Conservation (phyloP, 2,888 invertebrate genomes). For the Arge pagana region DNA sequence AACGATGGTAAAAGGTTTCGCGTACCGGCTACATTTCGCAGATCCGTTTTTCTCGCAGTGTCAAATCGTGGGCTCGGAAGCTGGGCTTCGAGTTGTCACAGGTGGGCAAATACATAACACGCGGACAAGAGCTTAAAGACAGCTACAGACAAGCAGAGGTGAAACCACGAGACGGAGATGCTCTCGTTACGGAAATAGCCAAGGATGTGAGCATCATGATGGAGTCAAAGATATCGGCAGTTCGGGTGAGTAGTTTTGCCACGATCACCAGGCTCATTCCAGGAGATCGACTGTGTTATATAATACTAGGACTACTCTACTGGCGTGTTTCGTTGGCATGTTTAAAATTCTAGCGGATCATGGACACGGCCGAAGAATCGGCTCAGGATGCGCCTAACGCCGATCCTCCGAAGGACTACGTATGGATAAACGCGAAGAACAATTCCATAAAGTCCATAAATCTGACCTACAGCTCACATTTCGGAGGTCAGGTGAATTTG, state of each 20-base stretch:
- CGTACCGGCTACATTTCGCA: too few relatives aligned
- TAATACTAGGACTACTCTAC: too few relatives aligned
- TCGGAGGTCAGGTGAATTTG: conserved; percentile 71
- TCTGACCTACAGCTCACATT: conserved; percentile 73
- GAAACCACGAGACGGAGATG: conserved; percentile 75
- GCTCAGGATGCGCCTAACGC: conserved; percentile 63
- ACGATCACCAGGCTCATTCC: conserved; percentile 6
- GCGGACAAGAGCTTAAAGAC: conserved; percentile 79
- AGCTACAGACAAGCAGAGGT: conserved; percentile 81
- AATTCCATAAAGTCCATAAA: conserved; percentile 66
- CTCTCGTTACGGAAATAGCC: conserved; percentile 81
- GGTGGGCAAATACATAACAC: conserved; percentile 79
- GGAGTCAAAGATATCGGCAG: conserved; percentile 85
- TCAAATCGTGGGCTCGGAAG: conserved; percentile 81
- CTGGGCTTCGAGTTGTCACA: conserved; percentile 79
- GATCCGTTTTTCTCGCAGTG: too few relatives aligned
- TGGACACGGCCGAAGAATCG: conserved; percentile 85
- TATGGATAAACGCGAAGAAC: conserved; percentile 52
- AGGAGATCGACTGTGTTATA: conserved; percentile 4
- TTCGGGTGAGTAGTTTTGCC: conserved; percentile 67
- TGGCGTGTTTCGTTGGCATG: too few relatives aligned
- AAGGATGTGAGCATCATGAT: conserved; percentile 86
- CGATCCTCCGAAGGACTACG: conserved; percentile 37
- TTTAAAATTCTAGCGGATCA: conserved; percentile 74
- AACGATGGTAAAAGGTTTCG: too few relatives aligned